Percentiles rank a stretch among this genome's conserved stretches.
These are phyloP conservation scores for Acromyrmex heyeri DNA, from an alignment of 1,140 invertebrate species.

Conservation along the genomic window DNA sequence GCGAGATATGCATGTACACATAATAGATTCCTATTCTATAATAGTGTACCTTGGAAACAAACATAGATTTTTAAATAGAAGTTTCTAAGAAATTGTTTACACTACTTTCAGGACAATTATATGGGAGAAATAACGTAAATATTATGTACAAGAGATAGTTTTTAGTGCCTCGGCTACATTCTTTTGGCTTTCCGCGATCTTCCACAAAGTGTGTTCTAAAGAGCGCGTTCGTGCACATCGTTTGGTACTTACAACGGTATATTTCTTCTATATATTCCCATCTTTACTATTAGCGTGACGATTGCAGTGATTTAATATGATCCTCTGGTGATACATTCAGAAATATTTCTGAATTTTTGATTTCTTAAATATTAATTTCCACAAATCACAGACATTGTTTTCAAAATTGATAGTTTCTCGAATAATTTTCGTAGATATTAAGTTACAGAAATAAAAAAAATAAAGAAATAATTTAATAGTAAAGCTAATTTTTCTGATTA, in stretches of 20 bases:
- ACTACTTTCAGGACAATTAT: conserved; percentile 33
- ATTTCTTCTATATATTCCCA: conserved; percentile 2
- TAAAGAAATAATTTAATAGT: not conserved
- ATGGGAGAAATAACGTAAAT: conserved; percentile 69
- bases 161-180: conserved; percentile 78
- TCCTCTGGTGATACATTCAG: not conserved
- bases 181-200: conserved; percentile 3
- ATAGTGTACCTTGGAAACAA: conserved; percentile 31
- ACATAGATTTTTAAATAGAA: conserved; percentile 42
- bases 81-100: conserved; percentile 16
- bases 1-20: conserved; percentile 59
- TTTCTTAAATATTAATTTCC: conserved; percentile 33
- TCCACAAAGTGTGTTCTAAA: not conserved
- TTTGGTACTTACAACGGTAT: not conserved
- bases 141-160: conserved; percentile 79
- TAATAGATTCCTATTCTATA: conserved; percentile 55
- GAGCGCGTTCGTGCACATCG: not conserved
- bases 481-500: conserved; percentile 10
- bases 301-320: conserved; percentile 24
- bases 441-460: not conserved
- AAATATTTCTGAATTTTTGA: conserved; percentile 25
- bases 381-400: conserved; percentile 19
- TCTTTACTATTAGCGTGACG: not conserved
- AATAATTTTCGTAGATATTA: not conserved
- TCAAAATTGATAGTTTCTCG: not conserved